These are phyloP conservation scores for Ridgeia piscesae DNA, from an alignment of 1,140 invertebrate species.

Conservation along the genomic window DNA sequence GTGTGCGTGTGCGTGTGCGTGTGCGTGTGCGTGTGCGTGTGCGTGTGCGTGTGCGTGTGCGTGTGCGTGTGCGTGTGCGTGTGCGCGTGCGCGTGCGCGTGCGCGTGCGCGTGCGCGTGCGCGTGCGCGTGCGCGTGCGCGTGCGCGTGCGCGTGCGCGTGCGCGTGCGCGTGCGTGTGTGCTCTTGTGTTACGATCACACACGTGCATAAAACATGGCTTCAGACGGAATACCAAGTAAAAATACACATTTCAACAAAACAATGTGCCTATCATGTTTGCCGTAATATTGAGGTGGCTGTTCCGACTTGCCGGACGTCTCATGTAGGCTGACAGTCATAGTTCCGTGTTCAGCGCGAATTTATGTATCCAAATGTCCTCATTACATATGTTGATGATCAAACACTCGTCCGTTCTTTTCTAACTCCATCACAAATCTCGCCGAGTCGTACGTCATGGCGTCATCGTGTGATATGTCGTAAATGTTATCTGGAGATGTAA, in stretches of 20 bases:
- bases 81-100: slow-evolving; percentile 1
- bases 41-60: slow-evolving; percentile 14
- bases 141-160: not conserved
- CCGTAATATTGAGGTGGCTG: not conserved
- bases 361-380: not conserved
- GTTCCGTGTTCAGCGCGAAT: not conserved
- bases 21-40: slow-evolving; percentile 15
- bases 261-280: not conserved
- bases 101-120: not conserved
- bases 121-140: not conserved
- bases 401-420: not conserved
- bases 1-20: slow-evolving; percentile 15
- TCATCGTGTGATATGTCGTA: not conserved
- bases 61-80: slow-evolving; percentile 16
- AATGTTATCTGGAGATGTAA: too few relatives aligned
- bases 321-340: not conserved
- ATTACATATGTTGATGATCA: not conserved
- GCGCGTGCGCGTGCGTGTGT: too few relatives aligned
- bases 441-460: not conserved
- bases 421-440: not conserved
- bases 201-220: not conserved
- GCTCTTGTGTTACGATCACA: too few relatives aligned
- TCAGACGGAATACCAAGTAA: not conserved
- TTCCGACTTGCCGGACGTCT: not conserved
- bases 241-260: not conserved